A percentile compares a stretch with the other conserved stretches of the same genome.
phyloP scores from a whole-genome alignment of 35 echinoderm and acorn worm genomes.

The Patiria miniata region DNA sequence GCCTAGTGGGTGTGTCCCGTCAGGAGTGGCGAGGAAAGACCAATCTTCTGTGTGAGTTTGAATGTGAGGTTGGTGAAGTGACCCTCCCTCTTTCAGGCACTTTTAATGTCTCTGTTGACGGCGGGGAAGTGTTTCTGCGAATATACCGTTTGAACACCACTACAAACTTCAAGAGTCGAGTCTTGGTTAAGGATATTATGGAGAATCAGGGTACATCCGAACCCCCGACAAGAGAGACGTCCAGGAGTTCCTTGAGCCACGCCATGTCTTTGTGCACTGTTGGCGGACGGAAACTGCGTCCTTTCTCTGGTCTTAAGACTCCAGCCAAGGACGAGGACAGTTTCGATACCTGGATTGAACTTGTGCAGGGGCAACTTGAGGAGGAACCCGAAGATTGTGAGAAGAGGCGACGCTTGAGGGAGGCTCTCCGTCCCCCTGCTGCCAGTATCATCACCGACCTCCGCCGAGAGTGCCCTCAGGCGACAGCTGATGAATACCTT shows the following conservation, averaged over 20 bases:
- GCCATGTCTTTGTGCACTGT: not conserved
- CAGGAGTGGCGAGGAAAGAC: not conserved
- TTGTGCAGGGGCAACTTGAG: conserved; percentile 20
- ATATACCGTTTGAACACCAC: not conserved
- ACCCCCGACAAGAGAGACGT: no score
- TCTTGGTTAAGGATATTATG: not conserved
- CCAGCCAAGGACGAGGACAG: conserved; percentile 34
- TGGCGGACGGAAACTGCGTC: conserved; percentile 7
- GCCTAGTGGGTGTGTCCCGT: not conserved
- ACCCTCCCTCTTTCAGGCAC: not conserved
- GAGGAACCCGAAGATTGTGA: conserved; percentile 19
- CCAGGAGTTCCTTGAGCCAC: not conserved
- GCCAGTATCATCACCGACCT: conserved; percentile 45
- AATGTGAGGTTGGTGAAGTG: not conserved
- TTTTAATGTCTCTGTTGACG: not conserved
- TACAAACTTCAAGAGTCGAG: not conserved
- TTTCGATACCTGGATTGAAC: conserved; percentile 34
- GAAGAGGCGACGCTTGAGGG: not conserved
- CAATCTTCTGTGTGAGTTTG: conserved; percentile 21
- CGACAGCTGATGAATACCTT: conserved; percentile 38
- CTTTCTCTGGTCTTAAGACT: not conserved
- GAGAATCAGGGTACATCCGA: not conserved
- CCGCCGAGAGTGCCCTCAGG: conserved; percentile 16
- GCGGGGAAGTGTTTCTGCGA: not conserved
- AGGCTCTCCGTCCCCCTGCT: conserved; percentile 46